Base-by-base conservation (phyloP, 2,113 vertebrate genomes). In the Gymnarchus niloticus region DNA sequence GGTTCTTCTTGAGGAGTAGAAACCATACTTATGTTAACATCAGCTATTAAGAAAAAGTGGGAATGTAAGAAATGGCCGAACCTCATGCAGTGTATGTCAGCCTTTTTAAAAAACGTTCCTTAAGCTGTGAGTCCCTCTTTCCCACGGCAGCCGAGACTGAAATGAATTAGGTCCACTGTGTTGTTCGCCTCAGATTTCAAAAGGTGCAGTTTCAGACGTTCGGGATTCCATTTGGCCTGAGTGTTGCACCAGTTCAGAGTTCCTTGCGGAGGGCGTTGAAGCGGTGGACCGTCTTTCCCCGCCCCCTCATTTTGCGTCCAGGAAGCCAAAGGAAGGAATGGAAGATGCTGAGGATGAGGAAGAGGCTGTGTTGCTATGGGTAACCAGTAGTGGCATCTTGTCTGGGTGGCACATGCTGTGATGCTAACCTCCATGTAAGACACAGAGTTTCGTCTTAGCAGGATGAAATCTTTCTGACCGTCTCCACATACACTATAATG, bases 341-440 rank as follows among this genome's bases (percentile, higher is more conserved):
- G 88, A 80, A 8, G 57, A 49, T 19, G 81, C 80, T 10, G 41
- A 85, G 59, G 89, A 92, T 19, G 82, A 92, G n/a, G 87, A 95
- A 10, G 92, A 94, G 61, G 90, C 89, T 0, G 92, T 88, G 84
- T 90, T 94, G 86, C 91, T 94, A 84, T 94, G 92, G 94, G 94
- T 95, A 95, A 95, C 89, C 86, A 14, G 48, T 91, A 87, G 87
- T 91, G 91, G 56, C 89, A 86, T 59, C 57, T 56, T 69, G 19
- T 2, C 1, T 84, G 46, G 52, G 44, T 80, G 54, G 65, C 56
- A 46, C 85, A 56, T 87, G 84, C 19, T 73, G 54, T 49, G 84
- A 80, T 21, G 49, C n/a, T 91, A 87, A 86, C 10, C 41, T 19
- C n/a, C 54, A 56, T 25, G 6, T 52, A 33, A 86, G 41, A 56